Evolutionary conservation across 1,140 invertebrate species (phyloP).

Genomic region (Microplitis demolitor): DNA sequence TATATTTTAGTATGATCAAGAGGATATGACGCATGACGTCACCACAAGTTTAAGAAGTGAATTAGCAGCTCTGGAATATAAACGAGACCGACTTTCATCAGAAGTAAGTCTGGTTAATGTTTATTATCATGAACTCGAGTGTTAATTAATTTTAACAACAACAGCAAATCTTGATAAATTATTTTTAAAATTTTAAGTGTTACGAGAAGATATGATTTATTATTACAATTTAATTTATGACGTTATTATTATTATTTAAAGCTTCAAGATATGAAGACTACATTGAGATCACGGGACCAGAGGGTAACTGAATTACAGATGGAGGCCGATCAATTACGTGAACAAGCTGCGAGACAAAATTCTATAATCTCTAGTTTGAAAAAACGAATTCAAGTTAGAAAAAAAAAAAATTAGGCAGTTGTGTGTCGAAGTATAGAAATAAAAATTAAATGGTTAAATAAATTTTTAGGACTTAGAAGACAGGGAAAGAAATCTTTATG

Average conservation of each 20-base stretch:
- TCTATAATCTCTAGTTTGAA: conserved; percentile 78
- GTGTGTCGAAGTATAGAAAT: too few species aligned
- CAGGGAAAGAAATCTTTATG: conserved; percentile 70
- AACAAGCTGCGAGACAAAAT: conserved; percentile 80
- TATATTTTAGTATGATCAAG: conserved; percentile 60
- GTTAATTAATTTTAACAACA: neutral
- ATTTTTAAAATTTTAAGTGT: neutral
- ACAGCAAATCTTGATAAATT: neutral
- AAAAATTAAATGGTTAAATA: neutral
- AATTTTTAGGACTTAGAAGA: conserved; percentile 71
- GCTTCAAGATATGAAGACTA: conserved; percentile 71
- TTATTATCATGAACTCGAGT: neutral
- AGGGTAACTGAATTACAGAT: conserved; percentile 70
- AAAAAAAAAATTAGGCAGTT: too few species aligned
- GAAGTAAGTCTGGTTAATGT: conserved; percentile 41
- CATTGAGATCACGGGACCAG: conserved; percentile 69
- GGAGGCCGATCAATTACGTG: conserved; percentile 74
- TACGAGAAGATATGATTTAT: neutral
- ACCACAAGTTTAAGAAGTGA: conserved; percentile 77
- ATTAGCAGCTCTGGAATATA: conserved; percentile 79
- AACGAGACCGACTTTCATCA: conserved; percentile 75
- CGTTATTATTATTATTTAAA: conserved; percentile 38
- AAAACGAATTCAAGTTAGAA: conserved; percentile 71
- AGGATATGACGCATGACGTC: conserved; percentile 66
- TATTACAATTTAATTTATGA: neutral